A percentile compares a stretch with the other conserved stretches of the same genome.
Evolutionary conservation across 2,113 vertebrate species (phyloP).

Genomic region (Caretta caretta): DNA sequence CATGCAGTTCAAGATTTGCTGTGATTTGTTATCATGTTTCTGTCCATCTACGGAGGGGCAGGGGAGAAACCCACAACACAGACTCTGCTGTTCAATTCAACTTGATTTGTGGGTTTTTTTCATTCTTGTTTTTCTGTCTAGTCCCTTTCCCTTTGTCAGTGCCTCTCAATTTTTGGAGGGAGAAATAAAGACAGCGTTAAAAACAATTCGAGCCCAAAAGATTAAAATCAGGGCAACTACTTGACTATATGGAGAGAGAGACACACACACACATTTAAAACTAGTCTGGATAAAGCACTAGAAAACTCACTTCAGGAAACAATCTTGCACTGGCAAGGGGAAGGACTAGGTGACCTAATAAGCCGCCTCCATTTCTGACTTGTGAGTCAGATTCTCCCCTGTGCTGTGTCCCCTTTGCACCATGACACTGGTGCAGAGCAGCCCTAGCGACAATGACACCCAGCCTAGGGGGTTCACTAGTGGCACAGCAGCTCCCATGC

Average conservation of each 20-base stretch:
- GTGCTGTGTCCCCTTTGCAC: background rate
- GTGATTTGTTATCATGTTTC: conserved; percentile 30
- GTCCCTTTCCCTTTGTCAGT: background rate
- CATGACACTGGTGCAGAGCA: background rate
- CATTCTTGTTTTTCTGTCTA: background rate
- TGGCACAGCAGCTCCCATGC: background rate
- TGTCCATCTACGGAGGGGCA: background rate
- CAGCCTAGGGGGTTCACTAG: background rate
- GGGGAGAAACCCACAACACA: conserved; percentile 7
- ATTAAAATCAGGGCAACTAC: background rate
- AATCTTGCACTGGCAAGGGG: background rate
- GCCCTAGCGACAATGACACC: background rate
- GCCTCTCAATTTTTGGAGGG: background rate
- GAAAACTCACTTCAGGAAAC: background rate
- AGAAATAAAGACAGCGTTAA: background rate
- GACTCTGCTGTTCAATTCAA: background rate
- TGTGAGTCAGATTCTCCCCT: background rate
- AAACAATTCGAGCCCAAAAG: background rate
- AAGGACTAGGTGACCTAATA: background rate
- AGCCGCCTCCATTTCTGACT: background rate
- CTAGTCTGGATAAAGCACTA: background rate
- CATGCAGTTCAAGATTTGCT: background rate
- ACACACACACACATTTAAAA: background rate
- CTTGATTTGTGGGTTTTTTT: conserved; percentile 20
- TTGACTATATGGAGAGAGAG: background rate